Evolutionary conservation across 2,888 invertebrate species (phyloP).

Genomic region (Spisula solida): DNA sequence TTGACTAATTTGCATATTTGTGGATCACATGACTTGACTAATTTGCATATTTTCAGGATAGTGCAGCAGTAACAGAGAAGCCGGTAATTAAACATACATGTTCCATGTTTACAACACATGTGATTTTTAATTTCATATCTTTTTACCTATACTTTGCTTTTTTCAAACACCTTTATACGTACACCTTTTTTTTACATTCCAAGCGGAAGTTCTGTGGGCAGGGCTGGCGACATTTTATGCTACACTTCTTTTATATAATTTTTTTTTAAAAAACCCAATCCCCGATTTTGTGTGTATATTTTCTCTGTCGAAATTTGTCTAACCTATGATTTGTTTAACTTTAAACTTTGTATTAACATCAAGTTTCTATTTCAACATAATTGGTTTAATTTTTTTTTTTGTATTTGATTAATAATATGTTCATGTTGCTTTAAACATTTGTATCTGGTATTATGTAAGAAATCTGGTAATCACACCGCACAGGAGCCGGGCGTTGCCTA

Average conservation of each 20-base stretch:
- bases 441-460: background rate
- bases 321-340: background rate
- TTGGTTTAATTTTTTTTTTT: background rate
- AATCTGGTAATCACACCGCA: background rate
- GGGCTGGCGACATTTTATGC: constrained; percentile 14
- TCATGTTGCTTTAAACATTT: background rate
- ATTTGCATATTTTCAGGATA: constrained; percentile 51
- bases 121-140: constrained; percentile 9
- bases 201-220: background rate
- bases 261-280: background rate
- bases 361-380: background rate
- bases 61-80: background rate
- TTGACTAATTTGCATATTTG: constrained; percentile 27
- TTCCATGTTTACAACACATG: constrained; percentile 26
- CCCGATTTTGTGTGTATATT: background rate
- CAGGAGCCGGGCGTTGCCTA: no score
- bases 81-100: constrained; percentile 32
- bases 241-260: background rate
- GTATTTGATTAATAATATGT: background rate
- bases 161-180: background rate
- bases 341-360: background rate
- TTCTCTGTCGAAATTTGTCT: background rate
- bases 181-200: constrained; percentile 12
- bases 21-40: constrained; percentile 41
- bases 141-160: background rate